Evolutionary conservation across 2,113 vertebrate genomes (phyloP), one percentile per base, ranked within the genome.

Genomic region (Cyprinodon variegatus): DNA sequence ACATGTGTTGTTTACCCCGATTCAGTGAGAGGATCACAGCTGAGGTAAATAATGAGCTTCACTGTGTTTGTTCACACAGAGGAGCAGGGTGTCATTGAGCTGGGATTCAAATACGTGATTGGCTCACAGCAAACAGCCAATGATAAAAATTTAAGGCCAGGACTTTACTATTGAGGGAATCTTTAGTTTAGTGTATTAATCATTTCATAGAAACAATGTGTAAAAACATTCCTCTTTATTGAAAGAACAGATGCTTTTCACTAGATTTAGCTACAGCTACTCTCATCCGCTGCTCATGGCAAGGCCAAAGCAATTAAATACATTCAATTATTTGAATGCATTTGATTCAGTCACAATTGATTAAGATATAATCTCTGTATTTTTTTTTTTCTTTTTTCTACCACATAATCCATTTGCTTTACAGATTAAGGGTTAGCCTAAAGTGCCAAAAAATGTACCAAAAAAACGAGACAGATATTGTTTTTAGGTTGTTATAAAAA

Each of bases 31-130:
- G 71, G 62, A 66, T 74, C 65, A 63, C 77, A 86, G 72, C 79
- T 70, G 80, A 77, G 39, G 79, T 85, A 88, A 89, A 87, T 85
- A 88, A 73, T 83, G 77, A 75, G 72, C 20, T 59, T 64, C 68
- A 71, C 80, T 68, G 65, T 72, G 70, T 86, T 86, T 80, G 66
- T 82, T 81, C 81, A 76, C 12, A 77, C 40, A 74, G 40, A 62
- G 22, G 36, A 9, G 46, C 22, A 40, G 20, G 64, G 68, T 53
- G 37, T 75, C 74, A 62, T 3, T 59, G 60, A 61, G 48, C 57
- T 70, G 43, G 13, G 72, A 77, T 72, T 57, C 45, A 65, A 61
- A 46, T 11, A 9, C 73, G 40, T 64, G 11, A 29, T 2, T 3
- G 6, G 15, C 37, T 79, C 68, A 61, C 11, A 11, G 36, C 0